These are phyloP conservation scores for Lottia gigantea DNA, from an alignment of 2,888 invertebrate genomes.

Conservation along the genomic window DNA sequence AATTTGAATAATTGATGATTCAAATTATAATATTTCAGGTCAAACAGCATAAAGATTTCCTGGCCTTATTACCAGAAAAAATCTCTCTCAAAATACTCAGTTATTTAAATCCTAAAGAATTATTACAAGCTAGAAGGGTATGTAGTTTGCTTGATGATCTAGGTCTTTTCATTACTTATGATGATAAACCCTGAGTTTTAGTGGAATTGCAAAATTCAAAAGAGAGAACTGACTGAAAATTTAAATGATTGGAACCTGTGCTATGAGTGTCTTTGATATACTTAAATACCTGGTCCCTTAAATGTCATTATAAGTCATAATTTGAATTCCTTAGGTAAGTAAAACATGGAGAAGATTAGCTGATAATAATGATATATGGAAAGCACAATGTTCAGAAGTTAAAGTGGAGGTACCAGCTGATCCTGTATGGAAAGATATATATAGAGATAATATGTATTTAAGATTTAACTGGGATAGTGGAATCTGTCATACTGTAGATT, in stretches of 20 bases:
- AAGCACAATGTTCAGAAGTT: slow-evolving; percentile 49
- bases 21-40: slow-evolving; percentile 39
- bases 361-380: slow-evolving; percentile 60
- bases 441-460: slow-evolving; percentile 52
- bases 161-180: too few relatives aligned
- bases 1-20: too few relatives aligned
- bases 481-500: slow-evolving; percentile 47
- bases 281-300: too few relatives aligned
- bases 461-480: slow-evolving; percentile 60
- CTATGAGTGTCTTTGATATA: too few relatives aligned
- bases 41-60: slow-evolving; percentile 59
- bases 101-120: slow-evolving; percentile 50
- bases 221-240: too few relatives aligned
- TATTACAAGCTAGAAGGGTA: slow-evolving; percentile 54
- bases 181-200: too few relatives aligned
- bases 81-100: slow-evolving; percentile 54
- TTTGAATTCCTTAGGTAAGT: slow-evolving; percentile 43
- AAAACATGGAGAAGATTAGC: slow-evolving; percentile 51
- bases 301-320: too few relatives aligned
- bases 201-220: too few relatives aligned
- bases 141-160: slow-evolving; percentile 20
- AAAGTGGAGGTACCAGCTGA: slow-evolving; percentile 49
- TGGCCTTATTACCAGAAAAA: slow-evolving; percentile 52
- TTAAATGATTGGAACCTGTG: too few relatives aligned
- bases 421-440: slow-evolving; percentile 59